A percentile compares a stretch with the other conserved stretches of the same genome.
Conservation (phyloP, 1,140 invertebrate genomes). For the Zaprionus kolodkinae region DNA sequence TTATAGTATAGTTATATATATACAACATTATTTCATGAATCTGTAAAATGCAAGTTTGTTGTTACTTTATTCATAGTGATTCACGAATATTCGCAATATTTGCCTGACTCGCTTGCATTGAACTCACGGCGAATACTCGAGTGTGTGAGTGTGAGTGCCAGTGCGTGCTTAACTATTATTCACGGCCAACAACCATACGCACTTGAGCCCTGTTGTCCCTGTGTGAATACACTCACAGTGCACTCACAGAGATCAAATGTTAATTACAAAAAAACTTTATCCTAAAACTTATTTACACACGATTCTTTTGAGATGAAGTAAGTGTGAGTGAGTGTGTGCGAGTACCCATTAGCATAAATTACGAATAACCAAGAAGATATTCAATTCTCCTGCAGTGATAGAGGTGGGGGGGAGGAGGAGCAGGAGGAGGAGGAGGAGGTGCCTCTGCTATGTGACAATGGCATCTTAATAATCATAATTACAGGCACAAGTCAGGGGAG, state of each 20-base stretch:
- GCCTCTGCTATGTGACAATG: slow-evolving; percentile 71
- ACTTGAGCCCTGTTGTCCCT: not conserved
- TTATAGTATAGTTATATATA: no score
- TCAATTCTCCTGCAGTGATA: not conserved
- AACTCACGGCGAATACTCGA: not conserved
- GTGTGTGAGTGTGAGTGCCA: not conserved
- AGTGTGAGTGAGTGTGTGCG: not conserved
- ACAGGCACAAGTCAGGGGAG: slow-evolving; percentile 42
- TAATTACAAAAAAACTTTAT: not conserved
- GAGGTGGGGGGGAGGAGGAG: not conserved
- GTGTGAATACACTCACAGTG: not conserved
- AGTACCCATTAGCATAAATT: not conserved
- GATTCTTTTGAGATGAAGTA: not conserved
- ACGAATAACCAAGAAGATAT: not conserved
- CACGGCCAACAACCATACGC: not conserved
- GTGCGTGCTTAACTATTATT: not conserved
- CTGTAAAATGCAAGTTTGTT: no score
- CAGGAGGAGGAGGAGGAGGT: slow-evolving; percentile 28
- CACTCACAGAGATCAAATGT: not conserved
- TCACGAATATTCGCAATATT: not conserved
- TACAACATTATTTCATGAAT: no score
- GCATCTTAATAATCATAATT: slow-evolving; percentile 76
- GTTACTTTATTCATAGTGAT: not conserved
- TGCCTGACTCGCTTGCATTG: not conserved
- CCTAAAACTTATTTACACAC: not conserved